Percentiles rank a stretch among this genome's conserved stretches.
These are phyloP conservation scores for Merluccius polli DNA, from an alignment of 2,797 vertebrate species.

Conservation along the genomic window DNA sequence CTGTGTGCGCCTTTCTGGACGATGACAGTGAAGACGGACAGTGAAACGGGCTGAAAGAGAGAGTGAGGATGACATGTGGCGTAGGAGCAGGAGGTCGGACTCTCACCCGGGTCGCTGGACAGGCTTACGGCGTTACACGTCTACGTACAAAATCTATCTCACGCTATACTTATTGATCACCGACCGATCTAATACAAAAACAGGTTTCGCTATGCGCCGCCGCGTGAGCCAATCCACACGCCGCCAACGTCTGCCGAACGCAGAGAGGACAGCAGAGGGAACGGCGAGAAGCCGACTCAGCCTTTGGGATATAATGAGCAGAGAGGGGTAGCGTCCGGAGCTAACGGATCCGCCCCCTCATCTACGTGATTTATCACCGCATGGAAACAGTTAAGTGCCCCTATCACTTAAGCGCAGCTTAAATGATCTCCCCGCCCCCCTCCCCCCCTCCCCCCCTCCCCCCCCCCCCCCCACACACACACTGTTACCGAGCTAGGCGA, in stretches of 20 bases:
- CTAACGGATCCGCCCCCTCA: conserved; percentile 17
- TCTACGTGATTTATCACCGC: conserved; percentile 20
- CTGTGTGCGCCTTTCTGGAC: no score
- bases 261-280: not conserved
- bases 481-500: not conserved
- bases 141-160: no score
- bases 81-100: not conserved
- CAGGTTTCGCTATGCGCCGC: not conserved
- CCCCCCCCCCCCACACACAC: not conserved
- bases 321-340: not conserved
- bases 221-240: no score
- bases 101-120: no score
- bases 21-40: no score
- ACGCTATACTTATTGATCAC: not conserved
- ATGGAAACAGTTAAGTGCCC: conserved; percentile 5
- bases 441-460: not conserved
- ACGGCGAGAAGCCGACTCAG: not conserved
- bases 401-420: conserved; percentile 19
- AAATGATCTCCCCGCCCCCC: conserved; percentile 13
- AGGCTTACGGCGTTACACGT: no score
- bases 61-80: not conserved
- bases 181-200: not conserved
- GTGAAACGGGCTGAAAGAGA: not conserved
- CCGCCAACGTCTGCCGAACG: not conserved
- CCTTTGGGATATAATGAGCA: not conserved